These are phyloP conservation scores for Holocentrus rufus DNA, from an alignment of 2,797 vertebrate species.

Conservation along the genomic window DNA sequence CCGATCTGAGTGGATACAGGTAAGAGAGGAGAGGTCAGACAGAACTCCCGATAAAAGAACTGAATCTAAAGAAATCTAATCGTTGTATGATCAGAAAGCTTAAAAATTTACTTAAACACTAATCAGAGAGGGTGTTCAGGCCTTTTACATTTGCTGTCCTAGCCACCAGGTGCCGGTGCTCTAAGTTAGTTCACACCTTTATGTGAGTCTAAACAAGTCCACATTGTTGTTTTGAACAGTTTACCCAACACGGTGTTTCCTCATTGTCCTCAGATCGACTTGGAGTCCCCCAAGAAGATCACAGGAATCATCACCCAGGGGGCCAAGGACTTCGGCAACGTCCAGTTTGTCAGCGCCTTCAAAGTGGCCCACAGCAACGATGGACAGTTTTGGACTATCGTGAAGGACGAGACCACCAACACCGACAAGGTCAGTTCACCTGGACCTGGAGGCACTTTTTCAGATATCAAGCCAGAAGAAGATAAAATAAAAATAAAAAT, in stretches of 20 bases:
- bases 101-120: no score
- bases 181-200: no score
- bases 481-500: background rate
- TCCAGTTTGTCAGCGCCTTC: slow-evolving; percentile 92
- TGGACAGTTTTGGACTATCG: slow-evolving; percentile 83
- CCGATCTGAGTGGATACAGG: slow-evolving; percentile 93
- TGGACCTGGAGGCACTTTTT: background rate
- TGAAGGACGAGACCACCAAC: slow-evolving; percentile 80
- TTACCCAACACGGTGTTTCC: background rate
- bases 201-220: no score
- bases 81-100: no score
- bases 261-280: slow-evolving; percentile 85
- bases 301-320: slow-evolving; percentile 94
- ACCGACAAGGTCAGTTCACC: slow-evolving; percentile 84
- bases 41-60: background rate
- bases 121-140: no score
- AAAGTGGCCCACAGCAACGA: slow-evolving; percentile 91
- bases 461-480: background rate
- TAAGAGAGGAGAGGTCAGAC: slow-evolving; percentile 51
- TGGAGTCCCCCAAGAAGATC: slow-evolving; percentile 85
- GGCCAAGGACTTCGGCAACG: slow-evolving; percentile 93
- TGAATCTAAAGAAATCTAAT: background rate
- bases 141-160: no score
- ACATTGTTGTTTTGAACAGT: background rate
- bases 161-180: no score